phyloP scores from a whole-genome alignment of 2,113 vertebrate genomes.

The Vicugna pacos region DNA sequence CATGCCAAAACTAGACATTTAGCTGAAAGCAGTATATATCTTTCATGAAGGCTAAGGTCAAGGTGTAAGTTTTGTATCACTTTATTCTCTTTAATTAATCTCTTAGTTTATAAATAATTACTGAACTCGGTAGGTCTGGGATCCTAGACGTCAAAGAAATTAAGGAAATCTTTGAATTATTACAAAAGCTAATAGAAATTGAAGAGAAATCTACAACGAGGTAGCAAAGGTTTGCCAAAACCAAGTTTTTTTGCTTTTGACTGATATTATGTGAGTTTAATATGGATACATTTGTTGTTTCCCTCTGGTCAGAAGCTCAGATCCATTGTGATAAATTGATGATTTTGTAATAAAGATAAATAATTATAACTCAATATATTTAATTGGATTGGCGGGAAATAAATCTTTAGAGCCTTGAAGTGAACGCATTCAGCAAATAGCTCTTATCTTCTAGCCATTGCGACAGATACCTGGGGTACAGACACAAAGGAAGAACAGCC shows the following conservation, averaged over 20 bases:
- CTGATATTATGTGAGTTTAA: background rate
- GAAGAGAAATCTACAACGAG: background rate
- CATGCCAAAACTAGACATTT: background rate
- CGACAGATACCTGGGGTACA: background rate
- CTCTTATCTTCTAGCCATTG: background rate
- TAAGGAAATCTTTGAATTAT: slow-evolving; percentile 27
- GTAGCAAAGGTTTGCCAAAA: background rate
- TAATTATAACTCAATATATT: background rate
- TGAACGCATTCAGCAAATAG: background rate
- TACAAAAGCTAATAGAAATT: background rate
- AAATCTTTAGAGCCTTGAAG: background rate
- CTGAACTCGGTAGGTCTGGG: background rate
- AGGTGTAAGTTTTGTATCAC: background rate
- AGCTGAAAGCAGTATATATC: background rate
- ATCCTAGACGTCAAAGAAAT: background rate
- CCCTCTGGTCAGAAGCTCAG: background rate
- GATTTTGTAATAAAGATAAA: background rate
- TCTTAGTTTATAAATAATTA: slow-evolving; percentile 14
- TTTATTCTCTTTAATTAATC: background rate
- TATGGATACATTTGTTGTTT: background rate
- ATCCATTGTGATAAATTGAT: background rate
- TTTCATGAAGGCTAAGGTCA: background rate
- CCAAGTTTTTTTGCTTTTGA: background rate
- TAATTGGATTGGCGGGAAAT: background rate
- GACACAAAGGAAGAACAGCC: background rate